Percentiles rank a stretch among this genome's conserved stretches.
Evolutionary conservation across 2,113 vertebrate genomes (phyloP).

Genomic region (Nycticorax nycticorax): DNA sequence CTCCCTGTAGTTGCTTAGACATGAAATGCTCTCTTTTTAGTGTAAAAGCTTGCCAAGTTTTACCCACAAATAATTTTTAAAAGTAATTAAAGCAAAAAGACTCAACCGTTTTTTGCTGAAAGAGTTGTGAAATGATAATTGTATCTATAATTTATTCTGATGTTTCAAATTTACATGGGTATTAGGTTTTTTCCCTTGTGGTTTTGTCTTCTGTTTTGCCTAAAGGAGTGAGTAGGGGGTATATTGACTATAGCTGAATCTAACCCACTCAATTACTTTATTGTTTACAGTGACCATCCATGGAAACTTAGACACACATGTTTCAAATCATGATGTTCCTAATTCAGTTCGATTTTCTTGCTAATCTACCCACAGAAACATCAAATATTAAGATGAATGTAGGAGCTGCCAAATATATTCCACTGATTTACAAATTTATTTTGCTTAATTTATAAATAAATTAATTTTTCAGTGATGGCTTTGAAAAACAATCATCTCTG

Average conservation of each 20-base stretch:
- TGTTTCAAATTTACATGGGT: neutral
- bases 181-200: neutral
- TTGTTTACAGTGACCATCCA: neutral
- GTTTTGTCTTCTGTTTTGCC: neutral
- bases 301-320: neutral
- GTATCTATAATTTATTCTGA: neutral
- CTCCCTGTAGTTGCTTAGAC: neutral
- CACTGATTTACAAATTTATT: neutral
- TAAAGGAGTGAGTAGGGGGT: neutral
- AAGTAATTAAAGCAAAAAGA: neutral
- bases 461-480: neutral
- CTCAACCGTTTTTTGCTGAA: neutral
- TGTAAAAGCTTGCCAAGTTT: neutral
- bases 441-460: neutral
- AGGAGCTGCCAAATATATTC: neutral
- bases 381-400: neutral
- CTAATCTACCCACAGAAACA: neutral
- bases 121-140: neutral
- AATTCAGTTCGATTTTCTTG: neutral
- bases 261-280: neutral
- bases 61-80: neutral
- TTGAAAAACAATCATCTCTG: neutral
- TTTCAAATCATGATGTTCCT: neutral
- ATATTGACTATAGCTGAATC: neutral
- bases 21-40: neutral